These are phyloP conservation scores for Pseudococcus longispinus DNA, from an alignment of 2,888 invertebrate species.

Conservation along the genomic window DNA sequence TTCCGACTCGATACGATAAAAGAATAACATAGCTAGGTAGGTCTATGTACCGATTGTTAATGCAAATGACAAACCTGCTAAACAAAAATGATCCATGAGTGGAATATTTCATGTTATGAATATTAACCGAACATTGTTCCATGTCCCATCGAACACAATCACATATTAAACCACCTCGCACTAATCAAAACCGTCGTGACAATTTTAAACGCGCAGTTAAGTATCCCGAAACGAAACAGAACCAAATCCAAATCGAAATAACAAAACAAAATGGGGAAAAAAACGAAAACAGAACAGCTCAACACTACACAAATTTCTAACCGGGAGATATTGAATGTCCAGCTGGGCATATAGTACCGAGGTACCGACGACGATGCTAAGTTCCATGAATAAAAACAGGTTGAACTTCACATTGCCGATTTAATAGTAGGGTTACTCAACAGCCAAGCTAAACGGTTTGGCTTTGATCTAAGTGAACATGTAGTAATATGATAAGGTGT, in stretches of 20 bases:
- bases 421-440: constrained; percentile 39
- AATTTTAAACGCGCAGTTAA: background rate
- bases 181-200: background rate
- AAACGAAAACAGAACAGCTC: background rate
- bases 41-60: background rate
- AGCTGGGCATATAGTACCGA: constrained; percentile 30
- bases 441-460: constrained; percentile 17
- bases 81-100: constrained; percentile 41
- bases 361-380: constrained; percentile 8
- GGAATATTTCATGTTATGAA: constrained; percentile 39
- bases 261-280: background rate
- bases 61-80: constrained; percentile 36
- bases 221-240: background rate
- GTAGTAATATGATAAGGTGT: constrained; percentile 19
- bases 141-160: constrained; percentile 2
- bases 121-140: constrained; percentile 30
- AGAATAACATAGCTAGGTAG: background rate
- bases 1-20: background rate
- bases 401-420: constrained; percentile 39
- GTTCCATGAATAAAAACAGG: constrained; percentile 41
- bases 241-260: background rate
- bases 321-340: constrained; percentile 19
- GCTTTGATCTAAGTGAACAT: constrained; percentile 25
- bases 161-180: background rate
- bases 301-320: constrained; percentile 28